Conservation (phyloP, 2,113 vertebrate genomes). For the Mohoua ochrocephala region DNA sequence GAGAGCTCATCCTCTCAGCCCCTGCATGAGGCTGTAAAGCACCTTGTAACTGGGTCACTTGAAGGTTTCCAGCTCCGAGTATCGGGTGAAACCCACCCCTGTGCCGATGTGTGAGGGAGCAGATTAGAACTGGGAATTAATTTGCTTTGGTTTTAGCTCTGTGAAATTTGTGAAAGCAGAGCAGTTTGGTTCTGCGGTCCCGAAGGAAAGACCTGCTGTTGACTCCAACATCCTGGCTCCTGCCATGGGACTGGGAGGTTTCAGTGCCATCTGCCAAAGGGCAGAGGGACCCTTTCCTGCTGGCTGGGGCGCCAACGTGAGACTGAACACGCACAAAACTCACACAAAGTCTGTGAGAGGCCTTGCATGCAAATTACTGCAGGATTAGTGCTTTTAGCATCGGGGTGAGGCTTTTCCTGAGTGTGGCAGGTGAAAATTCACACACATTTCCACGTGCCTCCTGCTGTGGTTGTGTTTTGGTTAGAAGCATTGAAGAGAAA, state of each 20-base stretch:
- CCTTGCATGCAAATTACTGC: not conserved
- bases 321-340: not conserved
- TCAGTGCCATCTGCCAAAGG: conserved; percentile 26
- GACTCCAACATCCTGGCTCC: not conserved
- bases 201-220: not conserved
- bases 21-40: not conserved
- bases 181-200: not conserved
- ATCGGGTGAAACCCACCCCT: not conserved
- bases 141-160: not conserved
- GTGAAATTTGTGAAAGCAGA: not conserved
- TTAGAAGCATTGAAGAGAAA: not conserved
- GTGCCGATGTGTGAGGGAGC: not conserved
- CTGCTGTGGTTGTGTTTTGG: not conserved
- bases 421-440: not conserved
- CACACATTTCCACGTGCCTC: not conserved
- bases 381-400: not conserved
- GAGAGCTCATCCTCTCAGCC: not conserved
- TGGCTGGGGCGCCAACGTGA: not conserved
- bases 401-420: not conserved
- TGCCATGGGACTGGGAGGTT: not conserved
- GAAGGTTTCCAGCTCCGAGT: not conserved
- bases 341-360: not conserved
- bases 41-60: not conserved
- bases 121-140: not conserved
- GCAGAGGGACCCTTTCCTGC: not conserved